phyloP scores from a whole-genome alignment of 2,888 invertebrate species.

The Resseliella maxima region DNA sequence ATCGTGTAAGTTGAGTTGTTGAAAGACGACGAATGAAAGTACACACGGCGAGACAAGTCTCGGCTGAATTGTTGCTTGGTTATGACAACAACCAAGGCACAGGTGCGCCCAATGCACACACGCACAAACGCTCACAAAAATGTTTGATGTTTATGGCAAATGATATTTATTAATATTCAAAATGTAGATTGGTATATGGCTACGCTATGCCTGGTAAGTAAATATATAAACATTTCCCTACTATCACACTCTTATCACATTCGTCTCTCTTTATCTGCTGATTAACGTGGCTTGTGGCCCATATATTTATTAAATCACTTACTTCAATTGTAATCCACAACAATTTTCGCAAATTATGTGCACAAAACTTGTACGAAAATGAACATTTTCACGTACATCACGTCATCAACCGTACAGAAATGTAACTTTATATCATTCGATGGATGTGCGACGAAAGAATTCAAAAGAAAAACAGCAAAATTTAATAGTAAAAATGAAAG shows the following conservation, averaged over 20 bases:
- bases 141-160: conserved; percentile 19
- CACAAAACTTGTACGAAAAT: background rate
- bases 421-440: too few relatives aligned
- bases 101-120: background rate
- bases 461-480: background rate
- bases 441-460: too few relatives aligned
- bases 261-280: conserved; percentile 25
- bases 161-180: conserved; percentile 48
- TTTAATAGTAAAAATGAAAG: too few relatives aligned
- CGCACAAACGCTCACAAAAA: background rate
- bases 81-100: too few relatives aligned
- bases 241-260: conserved; percentile 43
- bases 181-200: background rate
- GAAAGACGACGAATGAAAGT: background rate
- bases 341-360: conserved; percentile 1
- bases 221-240: conserved; percentile 24
- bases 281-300: conserved; percentile 21
- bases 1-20: background rate
- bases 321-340: conserved; percentile 18
- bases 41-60: background rate
- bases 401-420: too few relatives aligned
- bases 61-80: background rate
- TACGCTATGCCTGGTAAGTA: background rate
- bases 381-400: too few relatives aligned
- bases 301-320: conserved; percentile 48